Conservation (phyloP, 2,113 vertebrate species). For the Upupa epops region DNA sequence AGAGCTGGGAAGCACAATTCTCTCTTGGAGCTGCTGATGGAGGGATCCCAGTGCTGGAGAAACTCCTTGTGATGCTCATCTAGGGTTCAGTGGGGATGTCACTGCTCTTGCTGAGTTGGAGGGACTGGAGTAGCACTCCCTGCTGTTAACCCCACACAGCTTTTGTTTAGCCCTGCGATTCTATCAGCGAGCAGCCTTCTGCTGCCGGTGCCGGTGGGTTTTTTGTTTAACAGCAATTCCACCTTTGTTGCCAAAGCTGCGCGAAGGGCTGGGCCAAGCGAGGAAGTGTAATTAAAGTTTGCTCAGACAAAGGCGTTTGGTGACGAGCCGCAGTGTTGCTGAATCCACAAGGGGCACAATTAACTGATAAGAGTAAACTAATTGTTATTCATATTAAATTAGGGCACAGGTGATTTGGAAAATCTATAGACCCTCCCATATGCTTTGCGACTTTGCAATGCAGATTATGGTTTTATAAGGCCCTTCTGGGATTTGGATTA, state of each 20-base stretch:
- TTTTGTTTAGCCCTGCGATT: not conserved
- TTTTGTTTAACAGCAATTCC: not conserved
- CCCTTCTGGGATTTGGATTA: conserved; percentile 63
- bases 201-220: accelerated
- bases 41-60: not conserved
- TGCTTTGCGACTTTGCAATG: conserved; percentile 65
- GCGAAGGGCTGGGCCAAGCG: not conserved
- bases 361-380: conserved; percentile 75
- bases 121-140: not conserved
- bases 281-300: conserved; percentile 58
- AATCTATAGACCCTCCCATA: conserved; percentile 75
- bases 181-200: not conserved
- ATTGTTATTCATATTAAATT: conserved; percentile 79
- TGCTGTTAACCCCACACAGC: not conserved
- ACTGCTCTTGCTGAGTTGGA: not conserved
- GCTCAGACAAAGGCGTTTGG: conserved; percentile 46
- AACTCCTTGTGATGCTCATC: not conserved
- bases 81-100: not conserved
- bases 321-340: conserved; percentile 42
- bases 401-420: conserved; percentile 77
- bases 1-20: not conserved
- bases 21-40: not conserved
- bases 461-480: conserved; percentile 66
- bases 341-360: conserved; percentile 71
- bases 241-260: not conserved